These are phyloP conservation scores for Opisthocomus hoazin DNA, from an alignment of 2,113 vertebrate genomes.

Conservation along the genomic window DNA sequence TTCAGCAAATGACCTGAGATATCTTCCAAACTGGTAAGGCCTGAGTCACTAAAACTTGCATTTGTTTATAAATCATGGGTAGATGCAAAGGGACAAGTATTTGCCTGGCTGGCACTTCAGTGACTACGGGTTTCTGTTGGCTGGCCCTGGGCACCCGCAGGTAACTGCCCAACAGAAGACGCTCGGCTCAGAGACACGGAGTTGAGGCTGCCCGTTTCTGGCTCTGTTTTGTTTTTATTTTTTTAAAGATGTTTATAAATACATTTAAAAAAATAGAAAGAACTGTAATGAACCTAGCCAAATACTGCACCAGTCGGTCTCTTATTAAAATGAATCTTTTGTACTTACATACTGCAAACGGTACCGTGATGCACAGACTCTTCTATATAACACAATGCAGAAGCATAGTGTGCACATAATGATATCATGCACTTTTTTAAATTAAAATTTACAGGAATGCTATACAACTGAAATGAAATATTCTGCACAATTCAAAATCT, in stretches of 20 bases:
- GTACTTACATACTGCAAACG: background rate
- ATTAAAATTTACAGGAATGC: background rate
- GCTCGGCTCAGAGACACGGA: accelerated
- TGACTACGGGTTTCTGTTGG: background rate
- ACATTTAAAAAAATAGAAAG: background rate
- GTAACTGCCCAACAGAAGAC: background rate
- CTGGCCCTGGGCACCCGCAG: background rate
- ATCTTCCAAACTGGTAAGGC: background rate
- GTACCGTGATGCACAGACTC: background rate
- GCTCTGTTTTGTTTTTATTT: background rate
- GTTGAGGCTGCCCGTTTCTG: background rate
- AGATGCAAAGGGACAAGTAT: background rate
- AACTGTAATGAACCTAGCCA: background rate
- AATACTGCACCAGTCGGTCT: background rate
- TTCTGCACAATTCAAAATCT: background rate
- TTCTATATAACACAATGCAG: background rate
- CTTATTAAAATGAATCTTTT: background rate
- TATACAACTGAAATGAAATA: background rate
- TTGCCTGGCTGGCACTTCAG: background rate
- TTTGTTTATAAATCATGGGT: background rate
- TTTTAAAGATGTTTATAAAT: background rate
- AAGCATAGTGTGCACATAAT: background rate
- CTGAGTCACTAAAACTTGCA: background rate
- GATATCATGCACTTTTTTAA: background rate
- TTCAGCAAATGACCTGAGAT: background rate